Conservation (phyloP, 2,113 vertebrate species). For the Oncorhynchus gorbuscha region DNA sequence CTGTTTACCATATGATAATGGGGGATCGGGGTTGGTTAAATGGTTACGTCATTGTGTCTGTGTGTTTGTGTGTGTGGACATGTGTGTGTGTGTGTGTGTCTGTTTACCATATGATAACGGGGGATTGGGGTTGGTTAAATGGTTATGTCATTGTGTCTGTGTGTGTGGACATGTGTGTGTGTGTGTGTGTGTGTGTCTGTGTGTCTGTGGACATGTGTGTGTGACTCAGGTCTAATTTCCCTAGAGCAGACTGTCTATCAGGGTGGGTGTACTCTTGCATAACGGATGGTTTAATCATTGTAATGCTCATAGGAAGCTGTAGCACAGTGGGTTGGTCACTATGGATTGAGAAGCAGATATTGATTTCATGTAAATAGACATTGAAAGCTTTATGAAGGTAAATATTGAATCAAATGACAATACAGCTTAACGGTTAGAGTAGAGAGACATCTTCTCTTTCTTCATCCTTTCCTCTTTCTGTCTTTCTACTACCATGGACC, state of each 20-base stretch:
- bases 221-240: conserved; percentile 45
- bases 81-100: conserved; percentile 13
- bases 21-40: not conserved
- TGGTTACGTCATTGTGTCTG: not conserved
- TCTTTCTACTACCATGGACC: not conserved
- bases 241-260: conserved; percentile 45
- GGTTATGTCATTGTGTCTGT: not conserved
- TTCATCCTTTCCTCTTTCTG: not conserved
- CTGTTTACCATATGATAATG: conserved; percentile 7
- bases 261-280: conserved; percentile 36
- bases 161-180: not conserved
- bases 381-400: too few species aligned
- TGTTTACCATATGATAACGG: conserved; percentile 4
- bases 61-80: too few species aligned
- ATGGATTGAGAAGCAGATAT: too few species aligned
- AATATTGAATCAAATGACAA: too few species aligned
- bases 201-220: not conserved
- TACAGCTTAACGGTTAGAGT: conserved; percentile 12
- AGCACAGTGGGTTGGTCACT: too few species aligned
- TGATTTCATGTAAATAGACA: conserved; percentile 46
- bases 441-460: not conserved
- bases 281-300: conserved; percentile 44
- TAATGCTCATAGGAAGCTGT: conserved; percentile 8
- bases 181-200: not conserved
- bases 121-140: not conserved